These are phyloP conservation scores for Arrhopalites spinosus DNA, from an alignment of 2,888 invertebrate species.

Conservation along the genomic window DNA sequence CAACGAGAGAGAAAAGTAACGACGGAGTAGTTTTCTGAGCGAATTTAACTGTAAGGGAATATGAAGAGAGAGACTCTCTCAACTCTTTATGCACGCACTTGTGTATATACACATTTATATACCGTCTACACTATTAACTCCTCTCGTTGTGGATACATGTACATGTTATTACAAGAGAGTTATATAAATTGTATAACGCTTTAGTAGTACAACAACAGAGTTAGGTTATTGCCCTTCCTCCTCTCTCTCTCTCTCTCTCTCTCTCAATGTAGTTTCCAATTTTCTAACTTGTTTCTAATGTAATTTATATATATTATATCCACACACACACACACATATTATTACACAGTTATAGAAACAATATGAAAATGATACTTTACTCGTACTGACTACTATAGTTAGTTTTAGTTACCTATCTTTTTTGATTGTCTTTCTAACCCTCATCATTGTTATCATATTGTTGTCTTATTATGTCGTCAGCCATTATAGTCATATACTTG, in stretches of 20 bases:
- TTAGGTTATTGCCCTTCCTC: constrained; percentile 46
- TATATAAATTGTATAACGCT: constrained; percentile 18
- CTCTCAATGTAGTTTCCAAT: constrained; percentile 27
- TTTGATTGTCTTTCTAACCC: no score
- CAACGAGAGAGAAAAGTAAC: not conserved
- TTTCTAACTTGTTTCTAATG: constrained; percentile 35
- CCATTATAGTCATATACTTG: no score
- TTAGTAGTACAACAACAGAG: constrained; percentile 32
- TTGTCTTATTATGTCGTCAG: constrained; percentile 1
- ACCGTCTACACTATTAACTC: no score
- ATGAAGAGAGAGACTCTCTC: no score
- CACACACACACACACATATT: no score
- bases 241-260: constrained; percentile 4
- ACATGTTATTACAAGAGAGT: not conserved
- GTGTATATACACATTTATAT: no score
- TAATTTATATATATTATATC: constrained; percentile 21
- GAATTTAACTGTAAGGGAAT: no score
- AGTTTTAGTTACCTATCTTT: no score
- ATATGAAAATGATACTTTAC: constrained; percentile 1
- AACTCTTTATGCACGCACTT: no score
- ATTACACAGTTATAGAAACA: constrained; percentile 13
- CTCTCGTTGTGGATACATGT: no score
- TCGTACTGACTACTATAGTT: not conserved
- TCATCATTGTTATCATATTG: not conserved
- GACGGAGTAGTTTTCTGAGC: not conserved